Base-by-base conservation (phyloP, 1,140 invertebrate species). In the Dryas iulia region DNA sequence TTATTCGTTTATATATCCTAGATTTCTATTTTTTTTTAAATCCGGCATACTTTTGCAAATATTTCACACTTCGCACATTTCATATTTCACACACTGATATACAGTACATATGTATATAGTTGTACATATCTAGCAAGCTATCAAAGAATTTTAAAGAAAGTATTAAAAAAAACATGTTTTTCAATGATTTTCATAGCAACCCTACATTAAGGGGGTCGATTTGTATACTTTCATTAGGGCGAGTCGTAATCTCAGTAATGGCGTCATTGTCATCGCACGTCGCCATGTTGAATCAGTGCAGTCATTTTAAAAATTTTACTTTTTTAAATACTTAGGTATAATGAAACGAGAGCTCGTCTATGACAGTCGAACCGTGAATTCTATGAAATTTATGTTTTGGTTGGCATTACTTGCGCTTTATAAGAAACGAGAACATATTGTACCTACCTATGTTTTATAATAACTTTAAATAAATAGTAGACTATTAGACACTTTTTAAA, bases 181-280 rank as follows among this genome's bases (percentile, higher is more conserved):
- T 5, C n/a, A 39, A 39, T 39, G 7, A 39, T 6, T 14, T 39
- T 39, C 1, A 47, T 21, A 56, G 26, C 21, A 62, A 62, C 53
- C 53, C 59, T 62, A 56, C 31, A 12, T 56, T 6, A 58, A 61
- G 66, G 71, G 71, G 53, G 65, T 70, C 64, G 59, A 58, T 47
- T 69, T 77, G 73, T 73, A 77, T 79, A 75, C 75, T 72, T 73
- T 75, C 71, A 76, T 76, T 72, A 70, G 69, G 74, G 72, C 58
- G 60, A 53, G 65, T 47, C 72, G 70, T 69, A 77, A 79, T 79
- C 71, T 66, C 66, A 14, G 78, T 79, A 79, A 79, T 79, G 75
- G 78, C 75, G 73, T 75, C 73, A 79, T 79, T 79, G 78, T 79
- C 60, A 75, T 70, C 59, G 47, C 66, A 26, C 58, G 67, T 47